Evolutionary conservation across 2,113 vertebrate species (phyloP).

Genomic region (Chauna torquata): DNA sequence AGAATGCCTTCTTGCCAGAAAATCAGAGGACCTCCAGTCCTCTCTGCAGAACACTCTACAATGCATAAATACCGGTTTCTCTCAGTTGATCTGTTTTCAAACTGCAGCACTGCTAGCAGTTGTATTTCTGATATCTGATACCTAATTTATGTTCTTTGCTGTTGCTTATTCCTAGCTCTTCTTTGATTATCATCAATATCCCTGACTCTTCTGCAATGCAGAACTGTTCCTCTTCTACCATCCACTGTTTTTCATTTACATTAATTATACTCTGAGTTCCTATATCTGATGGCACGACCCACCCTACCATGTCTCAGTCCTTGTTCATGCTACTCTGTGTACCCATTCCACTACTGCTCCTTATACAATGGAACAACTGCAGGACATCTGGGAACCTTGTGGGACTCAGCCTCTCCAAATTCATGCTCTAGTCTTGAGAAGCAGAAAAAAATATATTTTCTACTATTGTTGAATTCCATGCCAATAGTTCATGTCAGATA

Average conservation of each 20-base stretch:
- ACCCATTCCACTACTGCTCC: not conserved
- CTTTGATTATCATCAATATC: not conserved
- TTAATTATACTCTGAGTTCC: not conserved
- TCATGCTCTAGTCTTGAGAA: not conserved
- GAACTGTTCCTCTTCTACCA: not conserved
- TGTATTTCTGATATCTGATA: slow-evolving; percentile 51
- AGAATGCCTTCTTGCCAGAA: slow-evolving; percentile 42
- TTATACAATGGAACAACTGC: not conserved
- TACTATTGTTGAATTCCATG: not conserved
- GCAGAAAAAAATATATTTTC: not conserved
- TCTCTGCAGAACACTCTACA: slow-evolving; percentile 34
- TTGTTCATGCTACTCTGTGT: not conserved
- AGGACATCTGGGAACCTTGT: not conserved
- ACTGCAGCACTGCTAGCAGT: slow-evolving; percentile 9
- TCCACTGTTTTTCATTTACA: not conserved
- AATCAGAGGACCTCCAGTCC: slow-evolving; percentile 13
- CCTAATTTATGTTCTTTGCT: not conserved
- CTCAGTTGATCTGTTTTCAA: slow-evolving; percentile 57
- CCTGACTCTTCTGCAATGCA: not conserved
- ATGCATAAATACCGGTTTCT: slow-evolving; percentile 46
- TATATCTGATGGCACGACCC: not conserved
- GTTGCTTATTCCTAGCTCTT: slow-evolving; percentile 16
- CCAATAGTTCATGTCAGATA: not conserved
- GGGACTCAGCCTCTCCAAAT: not conserved
- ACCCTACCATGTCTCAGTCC: not conserved